phyloP scores from a whole-genome alignment of 2,797 vertebrate genomes.

The Cryptoprocta ferox region DNA sequence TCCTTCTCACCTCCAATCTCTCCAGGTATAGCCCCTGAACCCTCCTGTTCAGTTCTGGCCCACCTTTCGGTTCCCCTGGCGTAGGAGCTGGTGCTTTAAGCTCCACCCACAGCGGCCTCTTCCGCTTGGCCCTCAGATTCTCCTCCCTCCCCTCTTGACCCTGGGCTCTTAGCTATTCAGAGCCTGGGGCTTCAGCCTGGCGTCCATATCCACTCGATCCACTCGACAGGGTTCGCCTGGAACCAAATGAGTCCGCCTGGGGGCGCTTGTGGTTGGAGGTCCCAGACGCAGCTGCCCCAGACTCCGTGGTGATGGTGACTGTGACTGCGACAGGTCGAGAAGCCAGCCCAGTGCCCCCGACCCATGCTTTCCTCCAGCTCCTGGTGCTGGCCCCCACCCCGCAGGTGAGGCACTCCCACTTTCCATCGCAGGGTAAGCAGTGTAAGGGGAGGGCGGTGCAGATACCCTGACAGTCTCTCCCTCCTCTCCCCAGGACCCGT shows the following conservation, averaged over 20 bases:
- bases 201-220: no score
- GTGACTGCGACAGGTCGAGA: slow-evolving; percentile 83
- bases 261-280: slow-evolving; percentile 86
- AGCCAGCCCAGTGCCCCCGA: slow-evolving; percentile 43
- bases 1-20: slow-evolving; percentile 66
- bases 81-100: rapidly evolving
- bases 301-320: slow-evolving; percentile 87
- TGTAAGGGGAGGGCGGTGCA: background rate
- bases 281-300: slow-evolving; percentile 83
- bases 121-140: background rate
- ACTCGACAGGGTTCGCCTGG: slow-evolving; percentile 53
- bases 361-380: slow-evolving; percentile 72
- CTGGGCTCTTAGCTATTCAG: rapidly evolving
- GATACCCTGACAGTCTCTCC: background rate
- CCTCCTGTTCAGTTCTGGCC: background rate
- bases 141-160: no score
- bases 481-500: slow-evolving; percentile 34
- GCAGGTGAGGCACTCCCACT: slow-evolving; percentile 37
- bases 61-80: rapidly evolving
- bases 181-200: background rate
- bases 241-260: slow-evolving; percentile 81
- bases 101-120: background rate
- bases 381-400: slow-evolving; percentile 55
- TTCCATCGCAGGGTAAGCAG: background rate
- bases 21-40: slow-evolving; percentile 27